phyloP scores from a whole-genome alignment of 2,797 vertebrate species.

The Aphelocoma californica region DNA sequence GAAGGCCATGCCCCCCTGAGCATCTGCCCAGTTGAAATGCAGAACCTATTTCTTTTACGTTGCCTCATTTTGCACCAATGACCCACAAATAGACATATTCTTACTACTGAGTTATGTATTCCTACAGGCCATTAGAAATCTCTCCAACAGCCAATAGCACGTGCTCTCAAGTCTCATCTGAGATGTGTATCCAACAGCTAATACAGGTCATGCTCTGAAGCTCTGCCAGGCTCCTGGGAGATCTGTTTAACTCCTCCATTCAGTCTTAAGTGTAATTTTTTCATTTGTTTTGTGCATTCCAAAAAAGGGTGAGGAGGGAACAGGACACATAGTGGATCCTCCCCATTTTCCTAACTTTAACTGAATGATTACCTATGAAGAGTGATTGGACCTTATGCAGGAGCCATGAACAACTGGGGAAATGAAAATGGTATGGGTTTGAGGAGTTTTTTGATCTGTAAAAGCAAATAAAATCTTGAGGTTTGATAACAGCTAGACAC shows the following conservation, averaged over 20 bases:
- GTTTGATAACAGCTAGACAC: neutral
- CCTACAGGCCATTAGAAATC: neutral
- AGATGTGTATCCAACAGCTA: neutral
- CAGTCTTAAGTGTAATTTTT: neutral
- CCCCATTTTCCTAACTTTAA: neutral
- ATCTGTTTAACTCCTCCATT: neutral
- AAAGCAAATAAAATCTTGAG: neutral
- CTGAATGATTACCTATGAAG: neutral
- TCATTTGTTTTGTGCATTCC: neutral
- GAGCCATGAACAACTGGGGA: neutral
- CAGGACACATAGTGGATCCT: neutral
- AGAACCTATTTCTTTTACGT: neutral
- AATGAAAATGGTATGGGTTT: neutral
- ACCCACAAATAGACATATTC: neutral
- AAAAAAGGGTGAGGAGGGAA: neutral
- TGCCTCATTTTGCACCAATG: neutral
- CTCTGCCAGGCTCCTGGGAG: neutral
- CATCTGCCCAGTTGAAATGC: neutral
- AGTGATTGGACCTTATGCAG: neutral
- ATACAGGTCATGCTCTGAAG: neutral
- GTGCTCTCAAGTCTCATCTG: neutral
- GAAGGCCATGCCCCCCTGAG: neutral
- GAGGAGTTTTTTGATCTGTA: neutral
- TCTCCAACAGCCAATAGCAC: neutral
- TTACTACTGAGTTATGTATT: neutral